Conservation (phyloP, 2,113 vertebrate genomes). For the Ifrita kowaldi region DNA sequence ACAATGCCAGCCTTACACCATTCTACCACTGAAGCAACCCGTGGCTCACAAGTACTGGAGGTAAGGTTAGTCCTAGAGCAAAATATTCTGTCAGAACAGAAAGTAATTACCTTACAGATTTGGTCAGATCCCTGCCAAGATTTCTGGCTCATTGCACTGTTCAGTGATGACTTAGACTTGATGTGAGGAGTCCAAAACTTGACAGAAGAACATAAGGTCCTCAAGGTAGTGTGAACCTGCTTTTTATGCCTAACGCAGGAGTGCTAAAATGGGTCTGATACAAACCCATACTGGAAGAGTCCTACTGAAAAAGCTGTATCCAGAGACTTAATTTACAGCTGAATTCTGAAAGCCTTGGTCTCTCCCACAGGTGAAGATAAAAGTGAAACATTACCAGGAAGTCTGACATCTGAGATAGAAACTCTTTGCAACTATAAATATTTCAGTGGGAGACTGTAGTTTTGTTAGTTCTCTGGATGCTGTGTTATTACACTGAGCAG, state of each 20-base stretch:
- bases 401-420: background rate
- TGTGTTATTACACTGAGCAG: background rate
- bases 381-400: background rate
- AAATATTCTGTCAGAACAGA: background rate
- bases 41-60: background rate
- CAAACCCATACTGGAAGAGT: background rate
- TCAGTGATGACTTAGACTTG: background rate
- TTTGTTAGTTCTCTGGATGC: background rate
- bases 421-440: background rate
- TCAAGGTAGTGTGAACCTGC: background rate
- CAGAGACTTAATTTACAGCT: background rate
- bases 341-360: background rate
- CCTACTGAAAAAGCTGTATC: background rate
- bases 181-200: background rate
- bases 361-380: background rate
- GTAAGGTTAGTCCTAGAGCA: background rate
- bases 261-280: background rate
- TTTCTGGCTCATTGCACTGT: background rate
- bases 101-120: background rate
- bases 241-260: background rate
- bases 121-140: background rate
- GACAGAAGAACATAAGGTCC: background rate
- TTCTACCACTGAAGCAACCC: background rate
- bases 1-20: fast-evolving
- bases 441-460: background rate